Evolutionary conservation across 2,113 vertebrate species (phyloP).

Genomic region (Emydura subglobosa): DNA sequence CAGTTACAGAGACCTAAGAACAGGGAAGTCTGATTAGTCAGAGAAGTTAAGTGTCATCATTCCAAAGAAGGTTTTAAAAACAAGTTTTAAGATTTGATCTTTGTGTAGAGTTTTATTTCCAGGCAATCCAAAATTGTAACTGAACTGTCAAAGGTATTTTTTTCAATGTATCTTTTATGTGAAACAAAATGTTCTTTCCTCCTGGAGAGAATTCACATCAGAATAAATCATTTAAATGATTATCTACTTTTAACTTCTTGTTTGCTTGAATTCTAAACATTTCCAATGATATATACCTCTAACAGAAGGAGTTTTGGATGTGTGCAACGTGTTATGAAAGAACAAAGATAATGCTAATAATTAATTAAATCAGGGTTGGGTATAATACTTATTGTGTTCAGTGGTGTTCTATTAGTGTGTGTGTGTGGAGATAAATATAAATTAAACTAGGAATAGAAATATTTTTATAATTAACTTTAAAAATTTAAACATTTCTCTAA

Average conservation of each 20-base stretch:
- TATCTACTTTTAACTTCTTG: background rate
- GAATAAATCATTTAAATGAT: background rate
- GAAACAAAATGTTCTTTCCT: background rate
- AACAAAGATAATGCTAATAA: background rate
- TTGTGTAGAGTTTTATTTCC: background rate
- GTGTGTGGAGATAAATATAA: background rate
- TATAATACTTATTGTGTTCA: background rate
- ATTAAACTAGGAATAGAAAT: background rate
- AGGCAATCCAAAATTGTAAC: background rate
- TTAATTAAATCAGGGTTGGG: background rate
- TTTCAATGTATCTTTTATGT: background rate
- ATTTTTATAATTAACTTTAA: background rate
- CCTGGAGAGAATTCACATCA: background rate
- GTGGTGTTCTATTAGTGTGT: background rate
- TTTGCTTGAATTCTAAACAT: background rate
- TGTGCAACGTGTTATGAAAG: background rate
- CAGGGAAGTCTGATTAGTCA: background rate
- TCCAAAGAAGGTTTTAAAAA: background rate
- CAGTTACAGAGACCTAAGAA: background rate
- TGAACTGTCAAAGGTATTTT: background rate
- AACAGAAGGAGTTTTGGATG: background rate
- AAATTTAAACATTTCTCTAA: background rate
- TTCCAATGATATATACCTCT: background rate
- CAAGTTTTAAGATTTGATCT: background rate
- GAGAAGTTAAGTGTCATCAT: background rate